Evolutionary conservation across 1,140 invertebrate species (phyloP).

Genomic region (Goniozus legneri): DNA sequence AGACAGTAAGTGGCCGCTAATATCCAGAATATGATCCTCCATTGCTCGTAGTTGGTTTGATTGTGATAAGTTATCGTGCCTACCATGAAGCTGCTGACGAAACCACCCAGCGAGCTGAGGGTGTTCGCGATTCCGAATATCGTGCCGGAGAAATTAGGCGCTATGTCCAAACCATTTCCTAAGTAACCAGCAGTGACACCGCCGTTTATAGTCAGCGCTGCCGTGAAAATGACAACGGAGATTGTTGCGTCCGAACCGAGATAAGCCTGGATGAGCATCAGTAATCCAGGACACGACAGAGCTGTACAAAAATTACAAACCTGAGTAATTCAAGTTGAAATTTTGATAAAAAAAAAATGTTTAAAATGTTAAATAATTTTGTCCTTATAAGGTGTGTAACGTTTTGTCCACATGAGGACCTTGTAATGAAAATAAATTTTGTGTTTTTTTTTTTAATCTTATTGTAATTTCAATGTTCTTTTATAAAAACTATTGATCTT

Average conservation of each 20-base stretch:
- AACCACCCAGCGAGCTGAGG: conserved; percentile 83
- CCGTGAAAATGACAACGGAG: conserved; percentile 72
- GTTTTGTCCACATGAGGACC: too few relatives aligned
- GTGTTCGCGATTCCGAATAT: conserved; percentile 91
- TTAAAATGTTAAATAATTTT: too few relatives aligned
- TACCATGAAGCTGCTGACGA: conserved; percentile 80
- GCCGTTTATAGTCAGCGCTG: conserved; percentile 76
- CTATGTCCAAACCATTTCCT: conserved; percentile 85
- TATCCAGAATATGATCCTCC: conserved; percentile 84
- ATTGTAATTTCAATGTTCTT: too few relatives aligned
- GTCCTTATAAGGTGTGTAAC: too few relatives aligned
- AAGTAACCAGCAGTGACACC: conserved; percentile 83
- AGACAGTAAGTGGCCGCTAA: conserved; percentile 67
- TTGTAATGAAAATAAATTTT: too few relatives aligned
- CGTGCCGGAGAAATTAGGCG: conserved; percentile 84
- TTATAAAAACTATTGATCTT: too few relatives aligned
- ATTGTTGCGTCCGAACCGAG: conserved; percentile 65
- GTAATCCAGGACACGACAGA: conserved; percentile 58
- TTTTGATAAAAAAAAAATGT: too few relatives aligned
- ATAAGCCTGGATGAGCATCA: conserved; percentile 70
- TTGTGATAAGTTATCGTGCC: conserved; percentile 74
- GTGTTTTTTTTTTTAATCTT: too few relatives aligned
- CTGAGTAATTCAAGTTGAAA: too few relatives aligned
- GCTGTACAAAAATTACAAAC: conserved; percentile 49
- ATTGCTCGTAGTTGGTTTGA: conserved; percentile 71